Evolutionary conservation across 2,113 vertebrate species (phyloP), one percentile per base, ranked within the genome.

Genomic region (Mus spicilegus): DNA sequence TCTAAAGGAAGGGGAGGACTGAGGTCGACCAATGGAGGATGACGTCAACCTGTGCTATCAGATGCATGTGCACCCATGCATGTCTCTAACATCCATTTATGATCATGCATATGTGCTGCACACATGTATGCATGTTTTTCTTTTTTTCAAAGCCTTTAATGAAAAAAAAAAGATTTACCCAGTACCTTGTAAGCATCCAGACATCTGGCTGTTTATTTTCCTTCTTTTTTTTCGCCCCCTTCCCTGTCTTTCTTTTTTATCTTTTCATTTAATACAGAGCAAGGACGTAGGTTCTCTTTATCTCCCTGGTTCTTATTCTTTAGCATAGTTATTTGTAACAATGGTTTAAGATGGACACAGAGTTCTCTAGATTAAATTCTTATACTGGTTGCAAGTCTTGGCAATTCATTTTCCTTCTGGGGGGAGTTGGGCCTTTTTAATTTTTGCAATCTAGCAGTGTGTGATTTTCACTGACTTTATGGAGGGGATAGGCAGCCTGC

Each of bases 241-340:
- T 49, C 49, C 49, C 49, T 54, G 42, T 61, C 95, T 69, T 96
- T 65, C 3, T 91, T 93, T 91, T 90, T 94, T 13, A 3, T 72
- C 28, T 76, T 80, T 69, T 61, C 26, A 56, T 95, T 87, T 96
- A 81, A 77, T 61, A 36, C 67, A 87, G 36, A 82, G 78, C 20
- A 91, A 87, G 72, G 42, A 80, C 39, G 49, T 22, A 78, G 20
- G 65, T 17, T 14, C 81, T 56, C 2, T 87, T 85, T 39, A 80
- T 72, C n/a, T 70, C 89, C 19, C 20, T 49, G 22, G 26, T 95
- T 86, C 36, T 97, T n/a, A 42, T 94, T 96, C 28, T 28, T 88
- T 67, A 69, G 63, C 24, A 24, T 33, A 65, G 28, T 30, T 69
- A 61, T 82, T 9, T 87, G 33, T 14, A 20, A 39, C 81, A 67